phyloP scores from a whole-genome alignment of 2,113 vertebrate genomes.

The Myiagra hebetior region DNA sequence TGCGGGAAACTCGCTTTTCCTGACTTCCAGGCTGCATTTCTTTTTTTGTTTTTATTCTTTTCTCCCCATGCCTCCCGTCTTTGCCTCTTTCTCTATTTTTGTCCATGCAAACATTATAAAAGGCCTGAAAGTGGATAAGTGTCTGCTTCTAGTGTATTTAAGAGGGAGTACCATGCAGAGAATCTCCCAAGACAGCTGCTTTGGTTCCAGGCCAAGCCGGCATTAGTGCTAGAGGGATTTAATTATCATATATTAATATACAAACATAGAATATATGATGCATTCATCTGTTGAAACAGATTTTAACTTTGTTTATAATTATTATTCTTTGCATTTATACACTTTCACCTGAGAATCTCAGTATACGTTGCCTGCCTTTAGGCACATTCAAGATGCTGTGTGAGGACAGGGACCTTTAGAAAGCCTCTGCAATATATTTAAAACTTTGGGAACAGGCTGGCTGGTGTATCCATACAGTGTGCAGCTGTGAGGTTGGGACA shows the following conservation, averaged over 20 bases:
- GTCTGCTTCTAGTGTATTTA: conserved; percentile 56
- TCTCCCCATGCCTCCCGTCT: conserved; percentile 29
- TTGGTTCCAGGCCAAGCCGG: conserved; percentile 62
- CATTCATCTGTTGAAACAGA: not conserved
- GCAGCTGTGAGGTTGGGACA: not conserved
- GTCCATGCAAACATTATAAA: conserved; percentile 60
- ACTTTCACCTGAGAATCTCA: not conserved
- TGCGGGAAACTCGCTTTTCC: conserved; percentile 34
- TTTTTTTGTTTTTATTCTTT: conserved; percentile 41
- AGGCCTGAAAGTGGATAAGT: conserved; percentile 63
- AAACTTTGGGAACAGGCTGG: not conserved
- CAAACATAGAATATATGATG: not conserved
- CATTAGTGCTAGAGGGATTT: conserved; percentile 59
- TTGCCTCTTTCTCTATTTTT: conserved; percentile 51
- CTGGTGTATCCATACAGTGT: not conserved
- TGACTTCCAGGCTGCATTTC: conserved; percentile 51
- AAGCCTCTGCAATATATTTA: not conserved
- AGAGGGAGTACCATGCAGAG: conserved; percentile 60
- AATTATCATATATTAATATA: conserved; percentile 69
- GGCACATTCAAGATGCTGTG: not conserved
- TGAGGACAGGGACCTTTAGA: not conserved
- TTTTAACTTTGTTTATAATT: not conserved
- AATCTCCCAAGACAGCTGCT: conserved; percentile 66
- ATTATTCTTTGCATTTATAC: not conserved
- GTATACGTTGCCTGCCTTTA: not conserved